Percentiles rank a stretch among this genome's conserved stretches.
Conservation (phyloP, 2,888 invertebrate genomes). For the Mythimna loreyi region DNA sequence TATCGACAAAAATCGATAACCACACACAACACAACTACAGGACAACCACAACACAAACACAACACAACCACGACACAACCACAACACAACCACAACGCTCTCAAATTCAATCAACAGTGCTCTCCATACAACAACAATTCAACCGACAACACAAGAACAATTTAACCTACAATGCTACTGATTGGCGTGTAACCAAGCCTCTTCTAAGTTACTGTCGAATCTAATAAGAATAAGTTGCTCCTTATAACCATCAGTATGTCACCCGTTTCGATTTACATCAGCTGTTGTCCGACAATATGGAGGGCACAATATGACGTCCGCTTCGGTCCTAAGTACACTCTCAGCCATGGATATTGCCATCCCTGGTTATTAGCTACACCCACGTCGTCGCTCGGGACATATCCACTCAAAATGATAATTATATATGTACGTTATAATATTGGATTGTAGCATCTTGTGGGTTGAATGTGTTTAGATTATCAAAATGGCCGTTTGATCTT, state of each 20-base stretch:
- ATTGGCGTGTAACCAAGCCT: too few species aligned
- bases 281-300: conserved; percentile 47
- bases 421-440: conserved; percentile 30
- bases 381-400: conserved; percentile 22
- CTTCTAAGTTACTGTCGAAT: background rate
- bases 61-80: too few species aligned
- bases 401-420: conserved; percentile 48
- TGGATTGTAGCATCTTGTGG: conserved; percentile 9
- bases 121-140: too few species aligned
- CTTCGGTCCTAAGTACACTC: conserved; percentile 66
- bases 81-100: too few species aligned
- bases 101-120: too few species aligned
- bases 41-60: too few species aligned
- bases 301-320: conserved; percentile 45
- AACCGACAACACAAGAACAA: too few species aligned
- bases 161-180: background rate
- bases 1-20: background rate
- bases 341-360: conserved; percentile 53
- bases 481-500: conserved; percentile 20
- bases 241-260: conserved; percentile 24
- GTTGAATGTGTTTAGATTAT: conserved; percentile 22
- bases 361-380: conserved; percentile 38
- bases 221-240: background rate
- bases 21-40: too few species aligned
- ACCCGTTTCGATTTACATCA: conserved; percentile 49